phyloP scores from a whole-genome alignment of 1,140 invertebrate genomes.

The Pygmarrhopalites habei region DNA sequence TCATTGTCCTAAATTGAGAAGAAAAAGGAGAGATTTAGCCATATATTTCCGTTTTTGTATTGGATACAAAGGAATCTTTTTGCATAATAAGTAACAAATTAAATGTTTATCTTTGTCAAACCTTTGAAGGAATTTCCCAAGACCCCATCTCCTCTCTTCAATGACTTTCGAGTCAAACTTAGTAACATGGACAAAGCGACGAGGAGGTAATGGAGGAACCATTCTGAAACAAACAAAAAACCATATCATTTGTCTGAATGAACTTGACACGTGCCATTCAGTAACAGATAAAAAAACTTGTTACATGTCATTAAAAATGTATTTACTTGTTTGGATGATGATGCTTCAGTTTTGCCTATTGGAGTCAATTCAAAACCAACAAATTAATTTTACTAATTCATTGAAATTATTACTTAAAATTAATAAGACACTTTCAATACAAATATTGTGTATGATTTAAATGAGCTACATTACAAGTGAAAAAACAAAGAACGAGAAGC shows the following conservation, averaged over 20 bases:
- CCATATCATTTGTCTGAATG: not conserved
- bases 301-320: not conserved
- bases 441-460: too few species aligned
- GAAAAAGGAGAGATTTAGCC: too few species aligned
- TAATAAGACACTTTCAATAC: too few species aligned
- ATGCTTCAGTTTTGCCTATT: slow-evolving; percentile 23
- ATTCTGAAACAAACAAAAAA: slow-evolving; percentile 16
- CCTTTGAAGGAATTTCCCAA: slow-evolving; percentile 37
- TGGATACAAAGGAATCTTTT: too few species aligned
- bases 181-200: slow-evolving; percentile 26
- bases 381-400: too few species aligned
- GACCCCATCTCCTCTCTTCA: slow-evolving; percentile 24
- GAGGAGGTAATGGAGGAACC: slow-evolving; percentile 36
- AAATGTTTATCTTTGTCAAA: too few species aligned
- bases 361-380: too few species aligned
- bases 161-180: slow-evolving; percentile 37
- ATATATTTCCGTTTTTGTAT: too few species aligned
- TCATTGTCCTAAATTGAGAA: slow-evolving; percentile 28
- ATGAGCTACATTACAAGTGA: too few species aligned
- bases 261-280: not conserved
- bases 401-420: too few species aligned
- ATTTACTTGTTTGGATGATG: slow-evolving; percentile 38
- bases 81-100: too few species aligned
- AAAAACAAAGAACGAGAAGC: too few species aligned
- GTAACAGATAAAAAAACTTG: not conserved